These are phyloP conservation scores for Lasioglossum figueresi DNA, from an alignment of 2,888 invertebrate genomes.

Conservation along the genomic window DNA sequence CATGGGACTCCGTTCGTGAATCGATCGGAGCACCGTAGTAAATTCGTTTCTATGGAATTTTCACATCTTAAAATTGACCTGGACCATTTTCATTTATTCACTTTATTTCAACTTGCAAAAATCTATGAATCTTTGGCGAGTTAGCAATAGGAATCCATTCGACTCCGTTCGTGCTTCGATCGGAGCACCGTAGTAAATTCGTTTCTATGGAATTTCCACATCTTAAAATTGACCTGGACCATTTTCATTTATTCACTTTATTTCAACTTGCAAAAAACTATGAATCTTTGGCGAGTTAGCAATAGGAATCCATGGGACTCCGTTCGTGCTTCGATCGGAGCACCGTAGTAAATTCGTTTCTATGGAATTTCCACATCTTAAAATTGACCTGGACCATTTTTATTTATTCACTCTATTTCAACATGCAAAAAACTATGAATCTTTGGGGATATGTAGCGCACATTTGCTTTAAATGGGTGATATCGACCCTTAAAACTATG, in stretches of 20 bases:
- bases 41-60: neutral
- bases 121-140: too few species aligned
- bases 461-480: too few species aligned
- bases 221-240: neutral
- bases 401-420: neutral
- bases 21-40: neutral
- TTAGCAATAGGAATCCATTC: too few species aligned
- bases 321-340: neutral
- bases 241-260: neutral
- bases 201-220: neutral
- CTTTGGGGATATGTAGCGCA: too few species aligned
- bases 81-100: neutral
- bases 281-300: neutral
- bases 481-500: too few species aligned
- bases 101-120: too few species aligned
- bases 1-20: neutral
- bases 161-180: neutral
- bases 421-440: too few species aligned
- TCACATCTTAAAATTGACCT: too few species aligned
- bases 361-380: neutral
- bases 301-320: neutral
- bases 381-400: neutral
- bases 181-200: neutral
- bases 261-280: too few species aligned
- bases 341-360: neutral